Percentiles rank a stretch among this genome's conserved stretches.
These are phyloP conservation scores for Epinotia brunnichana DNA, from an alignment of 2,888 invertebrate genomes.

Conservation along the genomic window DNA sequence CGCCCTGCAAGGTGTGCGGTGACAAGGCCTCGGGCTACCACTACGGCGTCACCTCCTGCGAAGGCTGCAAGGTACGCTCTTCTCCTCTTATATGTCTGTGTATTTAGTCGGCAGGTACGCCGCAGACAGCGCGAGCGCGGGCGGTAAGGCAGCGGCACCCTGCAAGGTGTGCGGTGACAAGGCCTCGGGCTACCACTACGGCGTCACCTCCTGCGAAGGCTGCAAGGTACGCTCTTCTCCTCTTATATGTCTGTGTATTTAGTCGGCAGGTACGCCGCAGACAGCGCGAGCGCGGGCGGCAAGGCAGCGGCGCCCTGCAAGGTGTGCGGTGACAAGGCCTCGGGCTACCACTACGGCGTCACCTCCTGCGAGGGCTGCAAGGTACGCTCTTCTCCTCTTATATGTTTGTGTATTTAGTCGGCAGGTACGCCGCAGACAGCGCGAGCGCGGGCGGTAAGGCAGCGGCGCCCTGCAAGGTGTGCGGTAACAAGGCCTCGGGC, in stretches of 20 bases:
- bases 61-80: conserved; percentile 96
- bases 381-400: too few relatives aligned
- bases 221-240: conserved; percentile 99
- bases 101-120: conserved; percentile 74
- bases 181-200: conserved; percentile 98
- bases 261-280: conserved; percentile 85
- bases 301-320: conserved; percentile 97
- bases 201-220: conserved; percentile 98
- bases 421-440: conserved; percentile 88
- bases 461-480: conserved; percentile 97
- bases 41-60: conserved; percentile 99
- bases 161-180: conserved; percentile 99
- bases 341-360: conserved; percentile 98
- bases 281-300: conserved; percentile 90
- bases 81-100: conserved; percentile 31
- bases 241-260: conserved; percentile 46
- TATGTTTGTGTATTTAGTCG: conserved; percentile 54
- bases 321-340: conserved; percentile 98
- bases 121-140: conserved; percentile 91
- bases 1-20: conserved; percentile 98
- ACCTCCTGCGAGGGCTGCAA: conserved; percentile 99
- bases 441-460: conserved; percentile 92
- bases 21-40: conserved; percentile 98
- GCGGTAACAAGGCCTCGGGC: conserved; percentile 97
- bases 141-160: conserved; percentile 94